These are phyloP conservation scores for Microcebus murinus DNA, from an alignment of 2,113 vertebrate species.

Conservation along the genomic window DNA sequence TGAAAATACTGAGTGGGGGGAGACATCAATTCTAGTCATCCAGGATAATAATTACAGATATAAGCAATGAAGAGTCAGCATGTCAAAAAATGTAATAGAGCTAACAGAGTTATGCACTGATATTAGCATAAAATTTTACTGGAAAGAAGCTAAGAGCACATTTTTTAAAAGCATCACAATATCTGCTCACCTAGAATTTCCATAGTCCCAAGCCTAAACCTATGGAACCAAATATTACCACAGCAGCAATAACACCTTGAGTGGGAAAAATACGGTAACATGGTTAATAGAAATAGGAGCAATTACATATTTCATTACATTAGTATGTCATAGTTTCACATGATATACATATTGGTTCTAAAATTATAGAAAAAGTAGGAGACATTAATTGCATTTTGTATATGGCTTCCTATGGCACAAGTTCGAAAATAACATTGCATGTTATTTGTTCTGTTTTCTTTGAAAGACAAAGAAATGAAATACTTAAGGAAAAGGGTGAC, in stretches of 20 bases:
- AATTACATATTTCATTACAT: neutral
- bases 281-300: conserved; percentile 33
- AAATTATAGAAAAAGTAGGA: neutral
- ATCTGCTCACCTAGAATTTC: conserved; percentile 66
- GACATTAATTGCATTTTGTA: neutral
- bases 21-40: neutral
- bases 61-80: neutral
- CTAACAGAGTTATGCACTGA: neutral
- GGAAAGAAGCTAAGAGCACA: conserved; percentile 19
- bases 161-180: conserved; percentile 30
- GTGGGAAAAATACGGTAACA: conserved; percentile 2
- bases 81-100: neutral
- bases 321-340: neutral
- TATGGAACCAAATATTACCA: neutral
- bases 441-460: neutral
- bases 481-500: neutral
- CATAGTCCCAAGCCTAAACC: conserved; percentile 41
- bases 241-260: conserved; percentile 55
- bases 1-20: neutral
- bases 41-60: neutral
- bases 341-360: neutral
- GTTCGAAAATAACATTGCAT: neutral
- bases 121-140: neutral
- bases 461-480: neutral
- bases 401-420: neutral